phyloP scores from a whole-genome alignment of 53 echinoderm and acorn worm species.

The Zoroaster sp. region DNA sequence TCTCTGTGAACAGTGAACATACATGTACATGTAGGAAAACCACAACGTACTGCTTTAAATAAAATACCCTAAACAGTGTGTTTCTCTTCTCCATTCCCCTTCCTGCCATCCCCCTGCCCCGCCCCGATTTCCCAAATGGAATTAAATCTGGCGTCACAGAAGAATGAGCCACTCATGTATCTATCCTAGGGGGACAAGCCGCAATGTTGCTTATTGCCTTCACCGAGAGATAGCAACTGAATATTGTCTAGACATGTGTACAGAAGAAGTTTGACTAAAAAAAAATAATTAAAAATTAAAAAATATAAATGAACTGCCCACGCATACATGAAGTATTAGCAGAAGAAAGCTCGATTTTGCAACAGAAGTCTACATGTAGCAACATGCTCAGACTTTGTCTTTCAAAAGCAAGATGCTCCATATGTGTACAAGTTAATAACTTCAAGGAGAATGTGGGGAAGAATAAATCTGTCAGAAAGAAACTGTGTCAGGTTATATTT shows the following conservation, averaged over 20 bases:
- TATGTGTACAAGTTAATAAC: too few relatives aligned
- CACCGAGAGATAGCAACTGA: neutral
- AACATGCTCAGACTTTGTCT: neutral
- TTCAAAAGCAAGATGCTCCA: neutral
- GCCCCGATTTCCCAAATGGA: neutral
- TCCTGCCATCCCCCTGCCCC: neutral
- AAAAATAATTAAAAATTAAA: too few relatives aligned
- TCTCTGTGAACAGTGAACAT: too few relatives aligned
- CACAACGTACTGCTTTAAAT: too few relatives aligned
- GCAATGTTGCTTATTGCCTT: neutral
- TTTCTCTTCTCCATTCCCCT: too few relatives aligned
- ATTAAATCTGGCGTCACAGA: neutral
- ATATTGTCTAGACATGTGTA: constrained; percentile 12
- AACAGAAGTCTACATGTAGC: neutral
- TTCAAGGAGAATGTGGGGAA: neutral
- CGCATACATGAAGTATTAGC: neutral
- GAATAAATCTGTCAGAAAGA: neutral
- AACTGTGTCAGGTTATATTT: neutral
- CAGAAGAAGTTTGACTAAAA: neutral
- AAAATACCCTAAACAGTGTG: too few relatives aligned
- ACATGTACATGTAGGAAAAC: too few relatives aligned
- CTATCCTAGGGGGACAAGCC: neutral
- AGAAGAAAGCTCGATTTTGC: neutral
- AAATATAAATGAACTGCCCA: neutral
- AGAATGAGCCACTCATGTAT: neutral